phyloP scores from a whole-genome alignment of 2,888 invertebrate species.

The Odiellus spinosus region DNA sequence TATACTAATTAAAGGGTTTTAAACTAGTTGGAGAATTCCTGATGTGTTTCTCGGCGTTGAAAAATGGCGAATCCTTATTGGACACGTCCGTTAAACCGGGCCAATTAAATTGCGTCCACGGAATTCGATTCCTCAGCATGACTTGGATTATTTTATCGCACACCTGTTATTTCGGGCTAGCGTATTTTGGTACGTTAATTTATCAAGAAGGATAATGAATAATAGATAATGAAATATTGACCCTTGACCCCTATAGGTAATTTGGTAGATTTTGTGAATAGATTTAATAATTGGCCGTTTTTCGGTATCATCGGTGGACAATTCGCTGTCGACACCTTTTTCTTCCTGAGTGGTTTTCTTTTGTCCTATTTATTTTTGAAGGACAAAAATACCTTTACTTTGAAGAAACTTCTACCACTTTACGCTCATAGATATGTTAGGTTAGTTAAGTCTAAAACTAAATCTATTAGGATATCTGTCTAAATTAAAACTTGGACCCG shows the following conservation, averaged over 20 bases:
- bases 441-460: conserved; percentile 1
- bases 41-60: not conserved
- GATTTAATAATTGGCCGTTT: not conserved
- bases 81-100: conserved; percentile 3
- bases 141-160: conserved; percentile 12
- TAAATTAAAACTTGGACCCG: conserved; percentile 1
- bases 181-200: too few relatives aligned
- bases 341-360: conserved; percentile 7
- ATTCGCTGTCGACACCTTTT: not conserved
- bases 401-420: conserved; percentile 3
- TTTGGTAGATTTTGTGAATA: not conserved
- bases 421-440: conserved; percentile 8
- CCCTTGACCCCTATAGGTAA: too few relatives aligned
- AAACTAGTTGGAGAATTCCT: not conserved
- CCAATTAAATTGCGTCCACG: conserved; percentile 10
- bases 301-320: not conserved
- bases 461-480: too few relatives aligned
- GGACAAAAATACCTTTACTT: not conserved
- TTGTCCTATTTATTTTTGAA: conserved; percentile 6
- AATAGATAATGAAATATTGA: too few relatives aligned
- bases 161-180: not conserved
- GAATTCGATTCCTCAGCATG: conserved; percentile 13
- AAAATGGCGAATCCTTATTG: conserved; percentile 6
- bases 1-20: too few relatives aligned
- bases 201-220: too few relatives aligned